Base-by-base conservation (phyloP, 2,797 vertebrate genomes). In the Hipposideros larvatus region DNA sequence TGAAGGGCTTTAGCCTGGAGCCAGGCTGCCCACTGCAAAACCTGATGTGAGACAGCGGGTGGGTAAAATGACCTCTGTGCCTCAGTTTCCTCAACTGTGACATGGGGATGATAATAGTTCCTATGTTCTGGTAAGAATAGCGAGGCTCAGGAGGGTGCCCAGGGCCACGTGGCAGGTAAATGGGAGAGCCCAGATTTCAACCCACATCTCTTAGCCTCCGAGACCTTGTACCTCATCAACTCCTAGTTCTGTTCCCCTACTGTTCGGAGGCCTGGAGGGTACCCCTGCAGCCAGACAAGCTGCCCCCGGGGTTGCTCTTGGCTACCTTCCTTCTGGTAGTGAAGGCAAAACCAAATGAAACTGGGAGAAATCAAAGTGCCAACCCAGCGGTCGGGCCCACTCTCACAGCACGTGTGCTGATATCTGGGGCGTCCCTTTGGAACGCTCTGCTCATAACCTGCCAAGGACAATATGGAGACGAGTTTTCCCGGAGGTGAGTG, bases 381-480 rank as follows among this genome's bases (percentile, higher is more conserved):
- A n/a, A 43, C 63, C 53, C 37, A 34, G 34, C 22, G 13, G 66
- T 48, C 37, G 85, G 71, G 66, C 46, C 73, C 63, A 61, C 19
- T 75, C 46, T 77, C 13, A 37, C 13, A 59, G 48, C 66, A 18
- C 83, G n/a, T 57, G 28, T 37, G 70, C 34, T 3, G 8, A n/a
- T 77, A 53, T 75, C 83, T 94, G 79, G 48, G 22, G 59, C 31
- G 31, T 65, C n/a, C 46, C 74, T 79, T 61, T 91, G 94, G 93
- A 92, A 90, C 1, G 3, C 66, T 92, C 34, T 73, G 83, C 71
- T 94, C 87, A 74, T 93, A 59, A 94, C 65, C 70, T 94, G 93
- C 97, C 97, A 97, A 90, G 93, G 94, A 68, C 93, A 92, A 53
- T 97, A 96, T 93, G 80, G 97, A 92, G 95, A 91, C 88, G 28